Conservation (phyloP, 2,888 invertebrate genomes). For the Scaeva pyrastri region DNA sequence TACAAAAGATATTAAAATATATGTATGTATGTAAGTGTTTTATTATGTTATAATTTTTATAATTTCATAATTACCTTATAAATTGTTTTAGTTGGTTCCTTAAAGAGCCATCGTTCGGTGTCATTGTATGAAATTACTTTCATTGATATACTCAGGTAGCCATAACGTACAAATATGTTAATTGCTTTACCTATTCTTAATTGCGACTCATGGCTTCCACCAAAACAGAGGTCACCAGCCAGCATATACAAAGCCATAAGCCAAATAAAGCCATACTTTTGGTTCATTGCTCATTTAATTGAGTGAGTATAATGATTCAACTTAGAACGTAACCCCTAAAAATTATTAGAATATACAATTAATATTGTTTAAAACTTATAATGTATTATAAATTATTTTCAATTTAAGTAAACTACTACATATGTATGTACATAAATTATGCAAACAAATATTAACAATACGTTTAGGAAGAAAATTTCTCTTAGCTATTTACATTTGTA, state of each 20-base stretch:
- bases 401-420: too few relatives aligned
- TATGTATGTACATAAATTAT: too few relatives aligned
- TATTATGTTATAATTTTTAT: not conserved
- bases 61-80: slow-evolving; percentile 82
- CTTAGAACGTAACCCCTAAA: slow-evolving; percentile 48
- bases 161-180: slow-evolving; percentile 92
- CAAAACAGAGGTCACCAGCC: slow-evolving; percentile 78
- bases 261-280: slow-evolving; percentile 80
- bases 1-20: slow-evolving; percentile 76
- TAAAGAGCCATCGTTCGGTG: slow-evolving; percentile 89
- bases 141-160: slow-evolving; percentile 93
- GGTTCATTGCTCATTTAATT: slow-evolving; percentile 81
- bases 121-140: slow-evolving; percentile 92
- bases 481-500: too few relatives aligned
- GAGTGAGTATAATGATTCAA: slow-evolving; percentile 47
- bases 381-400: too few relatives aligned
- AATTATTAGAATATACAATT: slow-evolving; percentile 1
- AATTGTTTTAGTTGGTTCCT: slow-evolving; percentile 87
- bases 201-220: slow-evolving; percentile 83
- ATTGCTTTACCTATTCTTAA: slow-evolving; percentile 91
- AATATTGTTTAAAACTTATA: not conserved
- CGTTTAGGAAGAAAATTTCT: too few relatives aligned
- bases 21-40: not conserved
- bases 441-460: too few relatives aligned
- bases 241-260: slow-evolving; percentile 81